A percentile compares a stretch with the other conserved stretches of the same genome.
Evolutionary conservation across 2,113 vertebrate species (phyloP).

Genomic region (Diphyllodes magnificus): DNA sequence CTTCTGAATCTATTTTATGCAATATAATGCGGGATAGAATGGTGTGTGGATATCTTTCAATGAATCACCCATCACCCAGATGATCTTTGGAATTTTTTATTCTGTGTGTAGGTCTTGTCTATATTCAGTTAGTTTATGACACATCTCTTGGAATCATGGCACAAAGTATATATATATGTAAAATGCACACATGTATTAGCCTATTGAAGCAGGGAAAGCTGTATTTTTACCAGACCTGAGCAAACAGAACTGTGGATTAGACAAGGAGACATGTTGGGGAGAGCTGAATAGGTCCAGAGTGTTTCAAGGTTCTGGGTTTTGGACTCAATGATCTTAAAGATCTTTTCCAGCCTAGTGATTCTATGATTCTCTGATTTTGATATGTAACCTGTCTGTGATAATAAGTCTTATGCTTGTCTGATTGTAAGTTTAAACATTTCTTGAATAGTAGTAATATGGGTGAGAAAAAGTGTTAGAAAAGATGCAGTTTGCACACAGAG

Average conservation of each 20-base stretch:
- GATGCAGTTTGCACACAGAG: background rate
- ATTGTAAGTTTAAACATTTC: background rate
- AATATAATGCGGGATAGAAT: background rate
- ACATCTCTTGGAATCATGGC: background rate
- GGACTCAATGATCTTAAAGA: background rate
- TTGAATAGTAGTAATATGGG: background rate
- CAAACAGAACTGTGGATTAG: background rate
- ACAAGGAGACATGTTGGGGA: rapidly evolving
- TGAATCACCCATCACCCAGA: background rate
- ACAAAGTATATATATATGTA: background rate
- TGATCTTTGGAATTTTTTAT: background rate
- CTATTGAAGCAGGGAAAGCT: background rate
- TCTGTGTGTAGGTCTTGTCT: background rate
- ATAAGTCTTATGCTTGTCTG: background rate
- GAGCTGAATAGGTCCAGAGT: background rate
- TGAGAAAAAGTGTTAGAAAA: background rate
- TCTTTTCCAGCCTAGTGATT: background rate
- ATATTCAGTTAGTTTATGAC: background rate
- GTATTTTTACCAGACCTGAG: background rate
- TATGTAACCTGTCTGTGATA: background rate
- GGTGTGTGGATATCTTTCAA: background rate
- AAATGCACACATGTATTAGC: background rate
- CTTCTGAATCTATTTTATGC: background rate
- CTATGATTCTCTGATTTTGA: background rate
- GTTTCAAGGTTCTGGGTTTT: background rate